phyloP scores from a whole-genome alignment of 2,113 vertebrate genomes.

The Odobenus rosmarus region DNA sequence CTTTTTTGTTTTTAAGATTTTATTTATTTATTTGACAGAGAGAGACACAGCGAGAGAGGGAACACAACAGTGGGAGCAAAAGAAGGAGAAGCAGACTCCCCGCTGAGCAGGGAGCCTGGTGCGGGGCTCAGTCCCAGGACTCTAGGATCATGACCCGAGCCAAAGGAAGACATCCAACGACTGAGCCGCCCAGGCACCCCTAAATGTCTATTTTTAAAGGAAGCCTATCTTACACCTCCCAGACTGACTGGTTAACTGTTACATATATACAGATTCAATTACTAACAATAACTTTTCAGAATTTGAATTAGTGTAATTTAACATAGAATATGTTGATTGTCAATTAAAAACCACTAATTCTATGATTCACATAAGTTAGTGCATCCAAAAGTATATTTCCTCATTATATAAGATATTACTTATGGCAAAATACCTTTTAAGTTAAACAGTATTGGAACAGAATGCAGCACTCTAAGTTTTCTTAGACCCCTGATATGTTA shows the following conservation, averaged over 20 bases:
- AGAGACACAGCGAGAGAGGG: no score
- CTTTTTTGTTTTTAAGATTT: no score
- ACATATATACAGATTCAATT: background rate
- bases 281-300: background rate
- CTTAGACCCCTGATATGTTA: background rate
- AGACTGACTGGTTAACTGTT: background rate
- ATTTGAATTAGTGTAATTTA: background rate
- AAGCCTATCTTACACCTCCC: background rate
- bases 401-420: background rate
- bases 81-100: no score
- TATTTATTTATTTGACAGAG: no score
- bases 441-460: background rate
- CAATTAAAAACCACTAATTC: background rate
- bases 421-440: background rate
- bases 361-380: background rate
- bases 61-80: no score
- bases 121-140: no score
- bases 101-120: no score
- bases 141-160: no score
- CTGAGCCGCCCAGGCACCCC: no score
- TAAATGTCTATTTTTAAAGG: background rate
- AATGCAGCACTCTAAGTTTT: background rate
- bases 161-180: no score
- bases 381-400: background rate
- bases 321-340: background rate